Evolutionary conservation across 1,140 invertebrate species (phyloP).

Genomic region (Brachionus angularis): DNA sequence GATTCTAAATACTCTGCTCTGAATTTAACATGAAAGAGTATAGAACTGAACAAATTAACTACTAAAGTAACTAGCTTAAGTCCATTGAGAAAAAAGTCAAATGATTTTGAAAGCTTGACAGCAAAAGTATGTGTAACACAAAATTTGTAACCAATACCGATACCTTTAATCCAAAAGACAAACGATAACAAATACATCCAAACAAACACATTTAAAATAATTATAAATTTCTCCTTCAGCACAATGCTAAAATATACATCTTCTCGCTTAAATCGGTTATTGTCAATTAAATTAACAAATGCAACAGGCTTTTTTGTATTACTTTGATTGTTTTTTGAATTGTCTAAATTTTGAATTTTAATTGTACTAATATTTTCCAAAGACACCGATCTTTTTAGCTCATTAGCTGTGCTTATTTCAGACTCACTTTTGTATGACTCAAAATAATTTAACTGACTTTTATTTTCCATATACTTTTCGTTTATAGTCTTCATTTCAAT

Average conservation of each 20-base stretch:
- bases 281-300: conserved; percentile 9
- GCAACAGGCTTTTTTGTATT: not conserved
- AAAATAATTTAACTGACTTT: too few relatives aligned
- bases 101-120: too few relatives aligned
- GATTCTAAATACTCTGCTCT: not conserved
- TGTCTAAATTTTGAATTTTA: too few relatives aligned
- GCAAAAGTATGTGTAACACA: too few relatives aligned
- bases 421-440: too few relatives aligned
- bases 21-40: conserved; percentile 13
- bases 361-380: too few relatives aligned
- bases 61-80: conserved; percentile 6
- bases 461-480: too few relatives aligned
- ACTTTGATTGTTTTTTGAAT: not conserved
- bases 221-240: conserved; percentile 23
- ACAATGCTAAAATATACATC: not conserved
- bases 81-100: not conserved
- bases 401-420: too few relatives aligned
- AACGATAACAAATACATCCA: conserved; percentile 39
- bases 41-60: not conserved
- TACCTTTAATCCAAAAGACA: conserved; percentile 34
- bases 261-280: conserved; percentile 12
- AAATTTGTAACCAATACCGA: not conserved
- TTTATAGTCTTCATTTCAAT: too few relatives aligned
- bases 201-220: conserved; percentile 13
- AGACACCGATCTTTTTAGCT: too few relatives aligned